Evolutionary conservation across 2,797 vertebrate genomes (phyloP), one percentile per base, ranked within the genome.

Genomic region (Mormyrops boulengeri): DNA sequence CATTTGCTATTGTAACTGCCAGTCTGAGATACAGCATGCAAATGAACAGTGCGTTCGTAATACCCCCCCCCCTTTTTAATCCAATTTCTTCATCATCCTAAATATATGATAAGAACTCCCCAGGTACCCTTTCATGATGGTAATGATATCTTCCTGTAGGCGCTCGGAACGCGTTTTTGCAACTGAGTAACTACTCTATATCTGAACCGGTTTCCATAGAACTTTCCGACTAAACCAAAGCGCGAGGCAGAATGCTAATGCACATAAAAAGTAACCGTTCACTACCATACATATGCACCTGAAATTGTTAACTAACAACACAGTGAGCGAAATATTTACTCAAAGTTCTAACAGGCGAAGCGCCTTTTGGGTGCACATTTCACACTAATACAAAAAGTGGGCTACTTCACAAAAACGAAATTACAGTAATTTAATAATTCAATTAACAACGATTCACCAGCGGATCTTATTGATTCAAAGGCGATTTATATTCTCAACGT

Each of bases 1-100:
- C 95, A 93, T 91, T 91, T 92, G 87, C 95, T 91, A 95, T 96
- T 96, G 96, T 96, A 94, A 95, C 96, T 95, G 94, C 93, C 95
- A 95, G 95, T 96, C 95, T 96, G 96, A 95, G 96, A 96, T 91
- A 95, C 94, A 93, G 93, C 95, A 96, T 95, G 96, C 95, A 96
- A 96, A 96, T 96, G 92, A 90, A 62, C 91, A 93, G 89, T 92
- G 88, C 93, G 90, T 91, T 91, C 93, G 90, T 92, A 89, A 91
- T 89, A 49, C 22, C 5, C 14, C 88, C 90, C 85, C 88, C 89
- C 49, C 30, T 1, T 9, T 82, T 90, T 57, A 90, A 80, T 55
- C 53, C 82, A 84, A 69, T 57, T 82, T n/a, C 41, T 85, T 8
- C 88, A 89, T 53, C 82, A 85, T 82, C 22, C 88, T n/a, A 62